These are phyloP conservation scores for Thecophora atra DNA, from an alignment of 2,888 invertebrate genomes.

Conservation along the genomic window DNA sequence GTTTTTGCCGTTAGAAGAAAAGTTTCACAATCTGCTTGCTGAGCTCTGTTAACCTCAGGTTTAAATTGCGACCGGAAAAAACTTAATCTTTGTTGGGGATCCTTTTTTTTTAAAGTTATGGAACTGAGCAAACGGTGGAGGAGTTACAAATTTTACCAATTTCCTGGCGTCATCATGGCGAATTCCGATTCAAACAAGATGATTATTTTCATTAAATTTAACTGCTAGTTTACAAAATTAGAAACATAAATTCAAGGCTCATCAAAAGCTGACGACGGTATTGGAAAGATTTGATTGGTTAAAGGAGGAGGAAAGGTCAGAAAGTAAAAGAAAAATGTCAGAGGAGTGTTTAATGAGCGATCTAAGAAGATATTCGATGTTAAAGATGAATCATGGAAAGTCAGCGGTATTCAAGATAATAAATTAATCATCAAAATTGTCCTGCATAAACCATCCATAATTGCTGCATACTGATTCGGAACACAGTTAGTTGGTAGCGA, in stretches of 20 bases:
- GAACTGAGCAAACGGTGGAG: no score
- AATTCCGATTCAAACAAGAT: not conserved
- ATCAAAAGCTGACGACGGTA: not conserved
- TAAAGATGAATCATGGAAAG: no score
- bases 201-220: slow-evolving; percentile 11
- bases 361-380: no score
- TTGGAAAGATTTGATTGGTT: not conserved
- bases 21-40: not conserved
- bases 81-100: not conserved
- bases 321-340: not conserved
- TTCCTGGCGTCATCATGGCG: not conserved
- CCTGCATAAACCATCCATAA: no score
- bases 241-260: not conserved
- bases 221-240: not conserved
- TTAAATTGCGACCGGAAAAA: not conserved
- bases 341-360: not conserved
- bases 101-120: no score
- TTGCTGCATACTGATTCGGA: no score
- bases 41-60: slow-evolving; percentile 13
- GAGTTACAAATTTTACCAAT: not conserved
- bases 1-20: not conserved
- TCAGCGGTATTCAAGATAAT: no score
- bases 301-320: not conserved
- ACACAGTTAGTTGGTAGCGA: no score
- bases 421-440: no score